These are phyloP conservation scores for Lagocephalus sceleratus DNA, from an alignment of 2,797 vertebrate genomes.

Conservation along the genomic window DNA sequence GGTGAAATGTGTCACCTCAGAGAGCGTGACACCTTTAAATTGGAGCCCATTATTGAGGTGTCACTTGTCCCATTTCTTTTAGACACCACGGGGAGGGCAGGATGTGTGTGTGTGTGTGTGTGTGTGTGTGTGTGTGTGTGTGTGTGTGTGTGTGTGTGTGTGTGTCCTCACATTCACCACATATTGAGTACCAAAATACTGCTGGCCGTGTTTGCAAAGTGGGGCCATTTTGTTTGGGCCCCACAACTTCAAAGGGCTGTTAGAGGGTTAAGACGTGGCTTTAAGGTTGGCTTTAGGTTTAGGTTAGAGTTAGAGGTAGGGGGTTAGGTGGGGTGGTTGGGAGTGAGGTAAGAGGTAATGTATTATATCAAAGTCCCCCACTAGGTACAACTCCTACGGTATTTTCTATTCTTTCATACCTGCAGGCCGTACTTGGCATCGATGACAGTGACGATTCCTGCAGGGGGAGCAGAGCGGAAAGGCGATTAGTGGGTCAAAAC, in stretches of 20 bases:
- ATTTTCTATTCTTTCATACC: constrained; percentile 68
- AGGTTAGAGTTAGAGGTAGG: too few species aligned
- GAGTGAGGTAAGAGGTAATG: too few species aligned
- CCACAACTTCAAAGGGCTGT: too few species aligned
- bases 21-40: constrained; percentile 82
- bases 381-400: too few species aligned
- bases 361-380: too few species aligned
- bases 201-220: too few species aligned
- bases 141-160: neutral
- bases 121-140: neutral
- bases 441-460: constrained; percentile 92
- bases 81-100: constrained; percentile 58
- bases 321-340: too few species aligned
- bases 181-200: too few species aligned
- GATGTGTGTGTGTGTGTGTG: constrained; percentile 10
- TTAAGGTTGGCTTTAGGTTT: too few species aligned
- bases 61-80: constrained; percentile 77
- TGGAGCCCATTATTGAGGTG: constrained; percentile 82
- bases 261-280: too few species aligned
- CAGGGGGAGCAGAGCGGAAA: constrained; percentile 7
- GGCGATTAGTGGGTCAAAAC: constrained; percentile 3
- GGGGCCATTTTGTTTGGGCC: too few species aligned
- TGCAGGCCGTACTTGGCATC: constrained; percentile 91
- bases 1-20: constrained; percentile 69
- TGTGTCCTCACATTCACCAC: too few species aligned